phyloP scores from a whole-genome alignment of 92 coral and sea anemone genomes.

The Micromussa lordhowensis region DNA sequence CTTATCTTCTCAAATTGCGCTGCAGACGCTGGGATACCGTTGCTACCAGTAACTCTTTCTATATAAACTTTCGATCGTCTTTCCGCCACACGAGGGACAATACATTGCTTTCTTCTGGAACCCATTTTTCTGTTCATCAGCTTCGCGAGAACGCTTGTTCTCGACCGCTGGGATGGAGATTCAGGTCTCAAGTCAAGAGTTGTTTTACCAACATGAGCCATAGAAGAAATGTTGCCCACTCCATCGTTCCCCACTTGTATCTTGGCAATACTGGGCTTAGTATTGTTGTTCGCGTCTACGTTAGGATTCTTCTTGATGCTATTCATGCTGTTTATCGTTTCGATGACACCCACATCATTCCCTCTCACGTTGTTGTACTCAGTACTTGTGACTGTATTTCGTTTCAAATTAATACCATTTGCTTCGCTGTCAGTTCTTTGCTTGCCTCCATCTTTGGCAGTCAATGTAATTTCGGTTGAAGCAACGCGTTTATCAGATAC shows the following conservation, averaged over 20 bases:
- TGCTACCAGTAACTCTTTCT: constrained; percentile 3
- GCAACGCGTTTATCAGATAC: not conserved
- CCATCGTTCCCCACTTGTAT: not conserved
- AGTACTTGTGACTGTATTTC: not conserved
- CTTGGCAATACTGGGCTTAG: not conserved
- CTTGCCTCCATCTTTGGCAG: not conserved
- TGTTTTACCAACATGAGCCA: not conserved
- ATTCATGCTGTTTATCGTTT: not conserved
- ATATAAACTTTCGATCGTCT: constrained; percentile 56
- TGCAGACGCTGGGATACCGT: constrained; percentile 44
- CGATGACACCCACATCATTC: not conserved
- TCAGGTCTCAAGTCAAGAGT: constrained; percentile 8
- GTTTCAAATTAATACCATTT: not conserved
- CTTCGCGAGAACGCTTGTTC: constrained; percentile 65
- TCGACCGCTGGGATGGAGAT: constrained; percentile 11
- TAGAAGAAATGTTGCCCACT: not conserved
- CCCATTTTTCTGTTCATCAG: constrained; percentile 63
- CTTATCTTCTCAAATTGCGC: constrained; percentile 62
- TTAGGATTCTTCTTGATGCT: not conserved
- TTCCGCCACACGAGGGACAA: constrained; percentile 24
- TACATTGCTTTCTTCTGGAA: constrained; percentile 50
- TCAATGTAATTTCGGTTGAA: not conserved
- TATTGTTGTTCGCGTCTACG: not conserved
- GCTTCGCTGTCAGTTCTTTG: not conserved
- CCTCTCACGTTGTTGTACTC: not conserved